phyloP scores from a whole-genome alignment of 2,113 vertebrate species.

The Madoqua kirkii region DNA sequence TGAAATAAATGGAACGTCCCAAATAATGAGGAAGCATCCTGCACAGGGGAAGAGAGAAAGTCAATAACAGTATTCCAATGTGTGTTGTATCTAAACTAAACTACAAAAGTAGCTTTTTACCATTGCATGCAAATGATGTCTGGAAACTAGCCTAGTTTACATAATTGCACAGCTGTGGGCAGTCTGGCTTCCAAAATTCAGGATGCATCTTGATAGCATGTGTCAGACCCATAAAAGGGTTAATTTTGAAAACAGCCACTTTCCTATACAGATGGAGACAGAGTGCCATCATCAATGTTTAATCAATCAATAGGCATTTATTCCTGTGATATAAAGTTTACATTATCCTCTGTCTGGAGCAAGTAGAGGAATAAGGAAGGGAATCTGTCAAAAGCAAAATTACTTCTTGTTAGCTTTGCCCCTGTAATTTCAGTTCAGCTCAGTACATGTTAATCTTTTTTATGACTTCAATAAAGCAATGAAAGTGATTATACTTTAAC shows the following conservation, averaged over 20 bases:
- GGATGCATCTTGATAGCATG: constrained; percentile 30
- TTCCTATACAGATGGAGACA: constrained; percentile 58
- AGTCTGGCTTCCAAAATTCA: constrained; percentile 63
- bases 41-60: constrained; percentile 9
- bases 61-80: constrained; percentile 47
- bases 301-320: constrained; percentile 71
- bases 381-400: constrained; percentile 66
- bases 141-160: constrained; percentile 53
- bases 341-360: constrained; percentile 61
- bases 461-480: constrained; percentile 67
- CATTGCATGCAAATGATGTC: constrained; percentile 48
- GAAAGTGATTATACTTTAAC: constrained; percentile 56
- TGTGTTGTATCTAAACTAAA: constrained; percentile 70
- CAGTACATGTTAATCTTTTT: constrained; percentile 59
- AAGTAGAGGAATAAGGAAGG: constrained; percentile 43
- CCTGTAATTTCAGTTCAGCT: constrained; percentile 49
- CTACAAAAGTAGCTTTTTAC: constrained; percentile 67
- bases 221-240: constrained; percentile 61
- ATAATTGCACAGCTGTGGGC: constrained; percentile 68
- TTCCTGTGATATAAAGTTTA: constrained; percentile 62
- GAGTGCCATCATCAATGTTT: constrained; percentile 49
- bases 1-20: constrained; percentile 4
- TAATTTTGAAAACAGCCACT: constrained; percentile 64
- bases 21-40: constrained; percentile 35
- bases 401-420: constrained; percentile 65